phyloP scores from a whole-genome alignment of 35 echinoderm and acorn worm species.

The Hemicentrotus pulcherrimus region DNA sequence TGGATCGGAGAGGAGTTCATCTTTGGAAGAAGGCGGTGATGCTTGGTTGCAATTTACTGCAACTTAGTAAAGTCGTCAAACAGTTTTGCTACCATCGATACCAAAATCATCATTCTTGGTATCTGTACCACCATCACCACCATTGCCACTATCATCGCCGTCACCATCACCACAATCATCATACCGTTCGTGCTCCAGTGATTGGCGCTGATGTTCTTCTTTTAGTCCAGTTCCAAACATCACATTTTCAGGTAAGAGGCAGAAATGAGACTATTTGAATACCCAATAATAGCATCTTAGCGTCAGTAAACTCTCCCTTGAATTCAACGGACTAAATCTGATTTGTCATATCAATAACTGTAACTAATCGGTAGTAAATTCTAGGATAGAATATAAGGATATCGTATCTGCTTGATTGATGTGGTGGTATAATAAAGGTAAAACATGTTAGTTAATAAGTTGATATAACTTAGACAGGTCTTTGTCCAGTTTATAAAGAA shows the following conservation, averaged over 20 bases:
- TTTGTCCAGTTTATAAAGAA: no score
- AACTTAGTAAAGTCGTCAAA: constrained; percentile 29
- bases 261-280: not conserved
- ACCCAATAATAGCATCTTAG: not conserved
- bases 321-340: no score
- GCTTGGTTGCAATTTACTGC: constrained; percentile 25
- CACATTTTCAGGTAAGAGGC: not conserved
- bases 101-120: not conserved
- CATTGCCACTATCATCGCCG: not conserved
- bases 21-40: not conserved
- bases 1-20: not conserved
- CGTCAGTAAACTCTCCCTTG: no score
- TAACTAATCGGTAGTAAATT: no score
- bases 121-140: not conserved
- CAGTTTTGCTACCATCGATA: constrained; percentile 22
- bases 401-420: no score
- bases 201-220: not conserved
- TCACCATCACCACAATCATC: not conserved
- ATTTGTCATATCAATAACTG: no score
- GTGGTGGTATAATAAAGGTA: no score
- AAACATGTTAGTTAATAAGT: no score
- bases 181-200: not conserved
- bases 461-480: no score
- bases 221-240: not conserved
- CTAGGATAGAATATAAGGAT: no score